A percentile compares a stretch with the other conserved stretches of the same genome.
Conservation (phyloP, 2,797 vertebrate species). For the Sciaenops ocellatus region DNA sequence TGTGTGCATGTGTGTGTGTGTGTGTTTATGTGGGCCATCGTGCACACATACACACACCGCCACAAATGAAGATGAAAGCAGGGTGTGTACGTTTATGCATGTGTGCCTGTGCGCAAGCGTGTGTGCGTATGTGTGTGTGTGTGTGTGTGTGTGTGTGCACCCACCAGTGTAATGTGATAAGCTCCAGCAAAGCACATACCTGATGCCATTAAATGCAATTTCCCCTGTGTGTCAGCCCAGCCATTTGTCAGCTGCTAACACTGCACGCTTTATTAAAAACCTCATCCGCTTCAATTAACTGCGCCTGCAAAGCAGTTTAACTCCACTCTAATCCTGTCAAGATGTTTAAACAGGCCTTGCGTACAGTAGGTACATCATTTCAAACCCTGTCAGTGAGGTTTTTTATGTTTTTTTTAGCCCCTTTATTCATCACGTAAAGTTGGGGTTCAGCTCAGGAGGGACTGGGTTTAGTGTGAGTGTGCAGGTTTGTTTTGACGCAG, state of each 20-base stretch:
- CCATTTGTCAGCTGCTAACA: slow-evolving; percentile 89
- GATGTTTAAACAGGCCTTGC: slow-evolving; percentile 83
- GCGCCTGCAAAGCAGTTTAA: slow-evolving; percentile 86
- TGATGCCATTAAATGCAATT: slow-evolving; percentile 87
- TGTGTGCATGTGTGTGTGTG: slow-evolving; percentile 34
- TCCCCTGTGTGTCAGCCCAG: slow-evolving; percentile 84
- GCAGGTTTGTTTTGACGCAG: slow-evolving; percentile 5
- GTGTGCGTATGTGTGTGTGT: slow-evolving; percentile 16
- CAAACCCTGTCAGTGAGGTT: slow-evolving; percentile 63
- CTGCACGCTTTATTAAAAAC: slow-evolving; percentile 89
- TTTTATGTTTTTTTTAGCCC: slow-evolving; percentile 18
- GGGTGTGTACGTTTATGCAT: slow-evolving; percentile 42
- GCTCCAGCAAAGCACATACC: slow-evolving; percentile 86
- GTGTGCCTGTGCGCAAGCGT: slow-evolving; percentile 4
- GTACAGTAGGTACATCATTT: slow-evolving; percentile 82
- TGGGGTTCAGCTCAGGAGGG: slow-evolving; percentile 29
- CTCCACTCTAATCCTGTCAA: slow-evolving; percentile 87
- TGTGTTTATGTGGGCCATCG: slow-evolving; percentile 57
- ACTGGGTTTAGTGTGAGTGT: slow-evolving; percentile 19
- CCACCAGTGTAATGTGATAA: slow-evolving; percentile 84
- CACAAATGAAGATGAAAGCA: slow-evolving; percentile 53
- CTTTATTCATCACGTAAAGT: slow-evolving; percentile 39
- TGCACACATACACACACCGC: slow-evolving; percentile 23
- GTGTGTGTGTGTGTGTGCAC: slow-evolving; percentile 69
- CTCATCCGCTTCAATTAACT: slow-evolving; percentile 89